phyloP scores from a whole-genome alignment of 1,140 invertebrate genomes.

The Diorhabda elongata region DNA sequence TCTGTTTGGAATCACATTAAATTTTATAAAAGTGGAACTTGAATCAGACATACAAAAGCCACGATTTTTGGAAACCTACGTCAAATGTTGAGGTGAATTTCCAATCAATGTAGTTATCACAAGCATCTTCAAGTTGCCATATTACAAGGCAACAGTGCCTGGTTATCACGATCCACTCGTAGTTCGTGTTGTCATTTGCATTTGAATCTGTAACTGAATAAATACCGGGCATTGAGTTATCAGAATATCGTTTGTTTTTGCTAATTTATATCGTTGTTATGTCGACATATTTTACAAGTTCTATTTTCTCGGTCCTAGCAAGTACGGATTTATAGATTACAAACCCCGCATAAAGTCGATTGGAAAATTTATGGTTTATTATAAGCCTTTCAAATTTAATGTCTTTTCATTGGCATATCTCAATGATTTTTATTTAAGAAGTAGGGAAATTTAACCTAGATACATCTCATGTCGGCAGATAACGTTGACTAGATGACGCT shows the following conservation, averaged over 20 bases:
- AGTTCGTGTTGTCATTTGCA: constrained; percentile 33
- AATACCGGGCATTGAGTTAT: constrained; percentile 34
- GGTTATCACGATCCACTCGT: constrained; percentile 30
- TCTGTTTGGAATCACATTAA: no score
- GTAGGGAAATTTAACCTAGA: constrained; percentile 16
- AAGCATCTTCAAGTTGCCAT: constrained; percentile 2
- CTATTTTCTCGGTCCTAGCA: constrained; percentile 19
- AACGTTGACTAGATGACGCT: neutral
- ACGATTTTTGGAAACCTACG: neutral
- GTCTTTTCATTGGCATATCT: constrained; percentile 14
- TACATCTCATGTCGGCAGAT: constrained; percentile 11
- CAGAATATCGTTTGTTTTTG: constrained; percentile 36
- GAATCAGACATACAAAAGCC: no score
- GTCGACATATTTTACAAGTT: constrained; percentile 31
- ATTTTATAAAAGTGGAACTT: no score
- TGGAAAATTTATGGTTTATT: constrained; percentile 25
- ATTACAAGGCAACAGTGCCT: neutral
- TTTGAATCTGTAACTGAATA: constrained; percentile 32
- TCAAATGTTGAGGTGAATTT: neutral
- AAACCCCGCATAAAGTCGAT: constrained; percentile 24
- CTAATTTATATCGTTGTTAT: constrained; percentile 34
- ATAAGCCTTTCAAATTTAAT: constrained; percentile 17
- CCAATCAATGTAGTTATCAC: neutral
- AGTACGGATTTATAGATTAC: constrained; percentile 23
- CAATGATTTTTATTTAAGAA: constrained; percentile 9